Evolutionary conservation across 2,888 invertebrate species (phyloP).

Genomic region (Drosophila quinaria): DNA sequence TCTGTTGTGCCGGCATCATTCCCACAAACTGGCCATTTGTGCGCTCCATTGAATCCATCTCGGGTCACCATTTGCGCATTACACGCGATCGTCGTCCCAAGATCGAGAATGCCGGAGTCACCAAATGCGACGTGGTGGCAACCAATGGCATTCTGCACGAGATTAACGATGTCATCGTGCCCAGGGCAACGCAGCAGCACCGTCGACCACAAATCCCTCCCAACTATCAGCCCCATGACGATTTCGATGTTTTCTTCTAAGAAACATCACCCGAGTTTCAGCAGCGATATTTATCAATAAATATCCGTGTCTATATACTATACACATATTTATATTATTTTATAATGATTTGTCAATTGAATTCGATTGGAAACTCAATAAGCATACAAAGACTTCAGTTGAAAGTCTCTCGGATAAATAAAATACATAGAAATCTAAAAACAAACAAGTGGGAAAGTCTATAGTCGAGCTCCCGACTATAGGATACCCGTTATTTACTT

Average conservation of each 20-base stretch:
- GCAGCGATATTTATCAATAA: constrained; percentile 8
- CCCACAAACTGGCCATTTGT: constrained; percentile 86
- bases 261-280: neutral
- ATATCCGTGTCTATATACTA: constrained; percentile 24
- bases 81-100: constrained; percentile 85
- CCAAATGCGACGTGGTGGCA: constrained; percentile 85
- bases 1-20: constrained; percentile 86
- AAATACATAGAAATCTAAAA: constrained; percentile 54
- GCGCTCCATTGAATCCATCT: constrained; percentile 84
- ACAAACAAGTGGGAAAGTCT: neutral
- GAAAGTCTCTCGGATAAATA: constrained; percentile 51
- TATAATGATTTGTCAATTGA: constrained; percentile 61
- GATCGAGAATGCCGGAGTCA: constrained; percentile 85
- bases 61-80: constrained; percentile 83
- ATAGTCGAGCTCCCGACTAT: too few species aligned
- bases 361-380: constrained; percentile 42
- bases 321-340: constrained; percentile 67
- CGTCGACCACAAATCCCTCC: constrained; percentile 60
- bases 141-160: constrained; percentile 85
- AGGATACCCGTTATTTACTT: too few species aligned
- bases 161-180: constrained; percentile 85
- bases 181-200: constrained; percentile 57
- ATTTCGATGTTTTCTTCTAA: constrained; percentile 79
- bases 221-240: constrained; percentile 56
- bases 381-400: constrained; percentile 22